Percentiles rank a stretch among this genome's conserved stretches.
Evolutionary conservation across 2,113 vertebrate species (phyloP).

Genomic region (Heptranchias perlo): DNA sequence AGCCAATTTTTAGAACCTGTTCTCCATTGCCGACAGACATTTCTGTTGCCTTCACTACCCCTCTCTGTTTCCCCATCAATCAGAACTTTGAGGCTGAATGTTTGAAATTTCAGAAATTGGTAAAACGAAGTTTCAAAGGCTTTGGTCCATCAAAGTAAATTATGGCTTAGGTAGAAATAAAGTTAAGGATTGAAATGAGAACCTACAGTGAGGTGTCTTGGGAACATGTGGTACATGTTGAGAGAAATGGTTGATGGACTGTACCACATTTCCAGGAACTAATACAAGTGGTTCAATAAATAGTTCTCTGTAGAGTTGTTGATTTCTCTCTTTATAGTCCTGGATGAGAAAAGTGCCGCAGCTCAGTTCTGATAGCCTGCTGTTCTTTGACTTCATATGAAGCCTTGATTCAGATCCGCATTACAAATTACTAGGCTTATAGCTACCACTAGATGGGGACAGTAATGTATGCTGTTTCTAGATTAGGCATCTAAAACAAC

Average conservation of each 20-base stretch:
- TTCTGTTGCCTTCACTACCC: background rate
- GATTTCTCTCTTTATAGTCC: background rate
- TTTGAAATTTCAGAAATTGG: background rate
- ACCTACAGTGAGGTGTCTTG: background rate
- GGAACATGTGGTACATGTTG: background rate
- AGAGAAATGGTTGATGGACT: background rate
- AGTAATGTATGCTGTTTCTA: background rate
- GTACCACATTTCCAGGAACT: background rate
- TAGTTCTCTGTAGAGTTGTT: background rate
- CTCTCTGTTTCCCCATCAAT: background rate
- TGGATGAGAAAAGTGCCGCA: background rate
- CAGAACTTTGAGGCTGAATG: background rate
- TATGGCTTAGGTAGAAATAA: background rate
- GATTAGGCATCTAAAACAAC: background rate
- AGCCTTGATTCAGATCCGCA: background rate
- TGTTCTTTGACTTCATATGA: background rate
- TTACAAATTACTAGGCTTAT: background rate
- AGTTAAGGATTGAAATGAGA: background rate
- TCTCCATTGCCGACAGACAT: background rate
- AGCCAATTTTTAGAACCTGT: background rate
- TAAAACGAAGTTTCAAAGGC: background rate
- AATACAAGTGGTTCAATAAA: background rate
- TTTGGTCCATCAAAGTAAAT: background rate
- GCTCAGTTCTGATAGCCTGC: background rate
- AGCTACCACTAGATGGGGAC: background rate